Percentiles rank a stretch among this genome's conserved stretches.
Evolutionary conservation across 2,113 vertebrate genomes (phyloP).

Genomic region (Noturus placidus): DNA sequence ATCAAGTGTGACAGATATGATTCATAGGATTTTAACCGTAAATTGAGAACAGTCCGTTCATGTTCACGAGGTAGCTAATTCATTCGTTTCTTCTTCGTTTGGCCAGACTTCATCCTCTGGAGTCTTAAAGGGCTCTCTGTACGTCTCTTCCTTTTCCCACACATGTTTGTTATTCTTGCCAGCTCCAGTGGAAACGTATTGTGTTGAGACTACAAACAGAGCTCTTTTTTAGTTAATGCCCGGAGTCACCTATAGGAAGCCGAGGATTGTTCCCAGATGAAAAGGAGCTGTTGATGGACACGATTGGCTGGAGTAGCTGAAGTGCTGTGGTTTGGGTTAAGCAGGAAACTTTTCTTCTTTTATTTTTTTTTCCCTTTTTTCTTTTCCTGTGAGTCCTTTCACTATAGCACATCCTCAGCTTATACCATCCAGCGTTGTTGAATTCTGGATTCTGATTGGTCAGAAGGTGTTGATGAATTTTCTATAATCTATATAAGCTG

Average conservation of each 20-base stretch:
- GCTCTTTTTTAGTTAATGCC: constrained; percentile 24
- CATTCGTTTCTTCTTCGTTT: neutral
- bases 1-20: neutral
- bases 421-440: neutral
- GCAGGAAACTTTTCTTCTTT: neutral
- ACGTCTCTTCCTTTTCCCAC: constrained; percentile 47
- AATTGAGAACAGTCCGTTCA: neutral
- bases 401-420: neutral
- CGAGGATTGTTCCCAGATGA: constrained; percentile 56
- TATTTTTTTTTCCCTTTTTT: no score
- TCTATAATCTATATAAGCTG: neutral
- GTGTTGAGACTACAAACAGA: constrained; percentile 45
- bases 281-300: constrained; percentile 26
- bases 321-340: neutral
- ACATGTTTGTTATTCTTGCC: constrained; percentile 45
- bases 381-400: neutral
- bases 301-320: neutral
- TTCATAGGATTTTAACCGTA: neutral
- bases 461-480: neutral
- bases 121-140: neutral
- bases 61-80: neutral
- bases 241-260: constrained; percentile 38
- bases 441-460: neutral
- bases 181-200: constrained; percentile 35
- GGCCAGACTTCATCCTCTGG: constrained; percentile 14